Base-by-base conservation (phyloP, 2,888 invertebrate genomes). In the Chironomus riparius region DNA sequence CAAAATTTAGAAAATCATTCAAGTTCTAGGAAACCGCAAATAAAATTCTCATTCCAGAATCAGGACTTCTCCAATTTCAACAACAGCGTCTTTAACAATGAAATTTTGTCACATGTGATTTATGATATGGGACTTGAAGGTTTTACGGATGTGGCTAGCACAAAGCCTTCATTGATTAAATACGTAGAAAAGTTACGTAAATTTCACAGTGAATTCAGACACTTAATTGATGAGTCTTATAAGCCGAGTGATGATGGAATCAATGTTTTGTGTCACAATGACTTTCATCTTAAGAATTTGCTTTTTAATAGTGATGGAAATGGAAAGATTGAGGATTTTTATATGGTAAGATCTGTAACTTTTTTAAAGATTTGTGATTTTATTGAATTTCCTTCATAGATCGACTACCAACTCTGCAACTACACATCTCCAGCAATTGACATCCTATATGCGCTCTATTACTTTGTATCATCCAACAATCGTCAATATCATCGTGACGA, bases 391-490 rank as follows among this genome's bases (percentile, higher is more conserved):
- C n/a, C n/a, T n/a, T n/a, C n/a, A n/a, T 10, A 78, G 78, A 50
- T 78, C 61, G 78, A 78, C 71, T 77, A 77, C 61, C 77, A 78
- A 75, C 10, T 78, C 6, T 71, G 76, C 15, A 24, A 76, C 22
- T 77, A 70, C 70, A 75, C 72, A 28, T 70, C 78, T 24, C 75
- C 77, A 13, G 77, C 69, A 7, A 76, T 78, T 68, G 78, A 78
- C 74, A 7, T 78, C 1, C 48, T 68, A 10, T 78, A 76, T 48
- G n/a, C 65, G 1, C 21, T 77, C 0, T 76, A 77, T 10, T 38
- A 76, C 47, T 47, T 78, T 6, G 61, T 71, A 10, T 72, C 77
- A 4, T 2, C 28, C 7, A 22, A 77, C 21, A 68, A 70, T 22
- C 77, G 78, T 13, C 18, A 22, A 5, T 10, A 61, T 10, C 71